These are phyloP conservation scores for Dyspetes luteomarginatus DNA, from an alignment of 2,888 invertebrate genomes.

Conservation along the genomic window DNA sequence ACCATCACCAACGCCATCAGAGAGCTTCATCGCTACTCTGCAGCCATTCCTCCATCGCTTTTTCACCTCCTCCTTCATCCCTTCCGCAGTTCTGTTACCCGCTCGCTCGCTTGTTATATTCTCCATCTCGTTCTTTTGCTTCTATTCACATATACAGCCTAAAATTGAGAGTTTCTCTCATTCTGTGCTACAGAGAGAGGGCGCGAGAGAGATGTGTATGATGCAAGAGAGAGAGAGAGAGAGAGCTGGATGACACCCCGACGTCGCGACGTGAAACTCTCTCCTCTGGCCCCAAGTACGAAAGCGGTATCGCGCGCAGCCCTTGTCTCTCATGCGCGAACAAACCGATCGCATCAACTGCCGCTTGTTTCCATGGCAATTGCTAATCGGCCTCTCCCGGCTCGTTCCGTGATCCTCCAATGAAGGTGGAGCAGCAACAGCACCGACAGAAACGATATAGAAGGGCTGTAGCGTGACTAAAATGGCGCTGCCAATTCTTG, in stretches of 20 bases:
- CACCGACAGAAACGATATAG: background rate
- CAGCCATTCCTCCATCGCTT: conserved; percentile 64
- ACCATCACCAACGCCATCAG: conserved; percentile 46
- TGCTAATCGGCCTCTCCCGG: conserved; percentile 85
- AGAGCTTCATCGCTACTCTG: conserved; percentile 67
- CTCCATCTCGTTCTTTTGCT: conserved; percentile 47
- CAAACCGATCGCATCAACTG: conserved; percentile 85
- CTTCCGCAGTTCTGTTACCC: background rate
- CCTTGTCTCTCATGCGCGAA: conserved; percentile 80
- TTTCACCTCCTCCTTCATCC: conserved; percentile 50
- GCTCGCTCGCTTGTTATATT: conserved; percentile 13
- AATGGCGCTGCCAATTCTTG: conserved; percentile 22
- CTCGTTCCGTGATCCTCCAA: conserved; percentile 76
- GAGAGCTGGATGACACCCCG: conserved; percentile 38
- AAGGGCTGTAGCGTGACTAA: conserved; percentile 22
- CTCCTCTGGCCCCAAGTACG: conserved; percentile 38
- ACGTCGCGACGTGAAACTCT: conserved; percentile 61
- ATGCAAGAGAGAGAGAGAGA: conserved; percentile 31
- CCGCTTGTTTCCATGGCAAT: conserved; percentile 86
- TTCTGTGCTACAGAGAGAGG: conserved; percentile 22
- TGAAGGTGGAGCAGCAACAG: conserved; percentile 54
- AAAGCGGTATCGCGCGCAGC: conserved; percentile 71
- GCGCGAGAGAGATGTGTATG: conserved; percentile 37
- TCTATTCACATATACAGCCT: conserved; percentile 14
- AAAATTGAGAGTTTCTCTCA: conserved; percentile 51